Evolutionary conservation across 2,888 invertebrate species (phyloP).

Genomic region (Polia nebulosa): DNA sequence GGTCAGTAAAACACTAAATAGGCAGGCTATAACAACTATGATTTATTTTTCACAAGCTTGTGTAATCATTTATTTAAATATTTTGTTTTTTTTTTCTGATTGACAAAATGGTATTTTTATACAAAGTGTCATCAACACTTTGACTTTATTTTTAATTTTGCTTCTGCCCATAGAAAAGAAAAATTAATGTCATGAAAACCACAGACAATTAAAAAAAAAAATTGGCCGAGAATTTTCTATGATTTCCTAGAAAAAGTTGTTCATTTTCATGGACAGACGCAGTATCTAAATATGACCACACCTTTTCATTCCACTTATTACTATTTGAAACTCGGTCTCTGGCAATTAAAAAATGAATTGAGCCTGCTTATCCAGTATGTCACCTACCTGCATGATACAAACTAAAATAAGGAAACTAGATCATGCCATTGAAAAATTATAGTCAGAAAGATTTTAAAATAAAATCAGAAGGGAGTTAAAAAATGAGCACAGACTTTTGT

Average conservation of each 20-base stretch:
- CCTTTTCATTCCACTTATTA: too few species aligned
- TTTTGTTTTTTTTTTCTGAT: not conserved
- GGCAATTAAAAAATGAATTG: not conserved
- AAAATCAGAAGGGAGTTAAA: not conserved
- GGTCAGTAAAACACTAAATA: conserved; percentile 7
- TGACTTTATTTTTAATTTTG: too few species aligned
- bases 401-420: conserved; percentile 8
- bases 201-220: too few species aligned
- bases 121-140: too few species aligned
- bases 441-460: not conserved
- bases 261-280: too few species aligned
- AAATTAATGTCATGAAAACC: too few species aligned
- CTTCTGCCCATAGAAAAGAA: too few species aligned
- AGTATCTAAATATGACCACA: too few species aligned
- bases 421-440: conserved; percentile 22
- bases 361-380: not conserved
- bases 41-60: not conserved
- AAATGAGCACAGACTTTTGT: conserved; percentile 2
- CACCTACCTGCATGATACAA: not conserved
- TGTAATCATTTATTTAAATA: not conserved
- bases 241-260: too few species aligned
- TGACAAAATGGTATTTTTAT: not conserved
- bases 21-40: not conserved
- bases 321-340: not conserved
- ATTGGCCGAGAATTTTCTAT: too few species aligned